These are phyloP conservation scores for Hestina assimilis DNA, from an alignment of 1,140 invertebrate genomes.

Conservation along the genomic window DNA sequence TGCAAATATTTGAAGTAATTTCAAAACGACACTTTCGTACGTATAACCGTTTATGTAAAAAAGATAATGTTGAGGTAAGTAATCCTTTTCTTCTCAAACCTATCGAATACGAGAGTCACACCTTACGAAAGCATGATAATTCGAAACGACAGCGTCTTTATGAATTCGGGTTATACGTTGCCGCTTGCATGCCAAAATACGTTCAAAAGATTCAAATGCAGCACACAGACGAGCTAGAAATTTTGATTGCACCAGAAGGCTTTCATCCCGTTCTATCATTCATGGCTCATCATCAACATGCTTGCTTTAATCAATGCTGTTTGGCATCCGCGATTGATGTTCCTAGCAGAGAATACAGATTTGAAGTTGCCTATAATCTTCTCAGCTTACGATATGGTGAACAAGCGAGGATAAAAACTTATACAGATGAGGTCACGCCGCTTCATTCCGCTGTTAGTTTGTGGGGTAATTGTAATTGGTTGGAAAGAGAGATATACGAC, in stretches of 20 bases:
- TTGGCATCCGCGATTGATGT: constrained; percentile 94
- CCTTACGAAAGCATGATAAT: constrained; percentile 55
- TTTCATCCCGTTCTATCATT: constrained; percentile 92
- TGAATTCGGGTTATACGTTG: constrained; percentile 67
- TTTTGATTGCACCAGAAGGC: constrained; percentile 95
- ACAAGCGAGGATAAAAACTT: constrained; percentile 60
- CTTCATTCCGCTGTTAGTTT: constrained; percentile 59
- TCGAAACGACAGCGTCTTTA: constrained; percentile 51
- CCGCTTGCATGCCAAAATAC: constrained; percentile 93
- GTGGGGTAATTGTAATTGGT: constrained; percentile 63
- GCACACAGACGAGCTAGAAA: constrained; percentile 90
- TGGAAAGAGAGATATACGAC: constrained; percentile 73
- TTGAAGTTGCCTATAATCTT: constrained; percentile 93
- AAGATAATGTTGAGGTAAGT: constrained; percentile 11
- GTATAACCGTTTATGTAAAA: background rate
- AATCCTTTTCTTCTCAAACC: constrained; percentile 53
- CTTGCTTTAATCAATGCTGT: constrained; percentile 91
- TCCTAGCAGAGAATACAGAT: constrained; percentile 82
- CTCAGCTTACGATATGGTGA: constrained; percentile 89
- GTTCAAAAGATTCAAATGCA: constrained; percentile 93
- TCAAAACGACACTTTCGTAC: constrained; percentile 6
- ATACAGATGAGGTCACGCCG: constrained; percentile 73
- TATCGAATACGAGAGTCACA: constrained; percentile 45
- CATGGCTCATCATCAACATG: constrained; percentile 93
- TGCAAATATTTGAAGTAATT: background rate